A percentile compares a stretch with the other conserved stretches of the same genome.
Conservation (phyloP, 2,113 vertebrate species). For the Ceuthmochares aereus region DNA sequence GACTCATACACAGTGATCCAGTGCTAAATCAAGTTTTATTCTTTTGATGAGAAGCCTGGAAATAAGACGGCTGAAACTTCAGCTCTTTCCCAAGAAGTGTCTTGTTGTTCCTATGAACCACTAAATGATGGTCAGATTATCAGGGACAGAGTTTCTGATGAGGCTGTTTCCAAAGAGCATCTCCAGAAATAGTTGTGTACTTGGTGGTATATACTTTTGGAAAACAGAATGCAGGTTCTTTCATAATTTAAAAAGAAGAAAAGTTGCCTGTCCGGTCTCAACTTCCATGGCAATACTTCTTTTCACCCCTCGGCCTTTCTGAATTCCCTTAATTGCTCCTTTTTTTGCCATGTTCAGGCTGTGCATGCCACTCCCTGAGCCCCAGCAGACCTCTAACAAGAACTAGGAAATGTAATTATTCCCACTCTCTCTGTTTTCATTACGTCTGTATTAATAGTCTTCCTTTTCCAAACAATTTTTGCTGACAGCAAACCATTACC, state of each 20-base stretch:
- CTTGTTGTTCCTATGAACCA: not conserved
- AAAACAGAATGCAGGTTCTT: not conserved
- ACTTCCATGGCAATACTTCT: not conserved
- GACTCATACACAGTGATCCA: not conserved
- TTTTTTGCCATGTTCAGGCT: not conserved
- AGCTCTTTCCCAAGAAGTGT: not conserved
- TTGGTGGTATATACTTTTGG: not conserved
- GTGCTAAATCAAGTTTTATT: not conserved
- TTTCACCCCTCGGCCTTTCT: not conserved
- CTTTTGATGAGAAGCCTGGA: not conserved
- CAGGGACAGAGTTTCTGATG: not conserved
- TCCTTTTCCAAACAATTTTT: not conserved
- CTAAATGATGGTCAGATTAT: not conserved
- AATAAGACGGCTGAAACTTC: not conserved
- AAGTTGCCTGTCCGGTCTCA: not conserved
- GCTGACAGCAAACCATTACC: slow-evolving; percentile 44
- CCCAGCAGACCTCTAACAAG: not conserved
- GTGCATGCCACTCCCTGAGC: not conserved
- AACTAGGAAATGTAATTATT: slow-evolving; percentile 24
- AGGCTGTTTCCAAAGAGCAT: not conserved
- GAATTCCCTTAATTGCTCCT: not conserved
- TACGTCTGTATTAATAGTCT: slow-evolving; percentile 35
- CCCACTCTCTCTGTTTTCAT: slow-evolving; percentile 36
- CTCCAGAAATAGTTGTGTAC: not conserved
- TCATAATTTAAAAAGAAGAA: not conserved